Evolutionary conservation across 2,797 vertebrate species (phyloP).

Genomic region (Enoplosus armatus): DNA sequence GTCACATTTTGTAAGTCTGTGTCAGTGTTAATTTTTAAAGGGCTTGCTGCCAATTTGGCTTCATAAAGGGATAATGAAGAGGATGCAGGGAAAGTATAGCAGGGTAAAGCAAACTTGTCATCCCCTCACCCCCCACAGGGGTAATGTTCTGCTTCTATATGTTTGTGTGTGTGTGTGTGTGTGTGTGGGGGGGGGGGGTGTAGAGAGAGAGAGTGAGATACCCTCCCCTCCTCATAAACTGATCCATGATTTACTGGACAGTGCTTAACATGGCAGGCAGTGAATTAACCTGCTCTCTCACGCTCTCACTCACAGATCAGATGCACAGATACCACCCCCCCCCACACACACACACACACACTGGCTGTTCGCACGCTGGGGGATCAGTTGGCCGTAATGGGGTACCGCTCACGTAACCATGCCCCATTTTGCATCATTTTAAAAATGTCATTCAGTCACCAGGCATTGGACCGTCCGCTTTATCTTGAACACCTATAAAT

Average conservation of each 20-base stretch:
- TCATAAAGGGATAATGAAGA: conserved; percentile 56
- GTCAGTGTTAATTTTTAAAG: conserved; percentile 52
- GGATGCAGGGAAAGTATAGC: conserved; percentile 33
- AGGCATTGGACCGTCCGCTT: conserved; percentile 8
- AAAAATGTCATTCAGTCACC: conserved; percentile 42
- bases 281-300: conserved; percentile 61
- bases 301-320: conserved; percentile 38
- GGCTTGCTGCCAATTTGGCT: conserved; percentile 49
- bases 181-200: neutral
- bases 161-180: neutral
- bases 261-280: conserved; percentile 61
- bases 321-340: neutral
- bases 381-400: conserved; percentile 48
- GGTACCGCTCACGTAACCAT: conserved; percentile 7
- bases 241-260: conserved; percentile 59
- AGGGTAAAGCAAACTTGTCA: conserved; percentile 37
- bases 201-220: neutral
- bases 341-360: no score
- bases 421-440: conserved; percentile 43
- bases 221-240: conserved; percentile 37
- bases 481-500: conserved; percentile 51
- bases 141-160: conserved; percentile 24
- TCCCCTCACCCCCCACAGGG: conserved; percentile 9
- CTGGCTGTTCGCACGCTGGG: conserved; percentile 5
- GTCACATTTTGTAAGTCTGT: conserved; percentile 46